Evolutionary conservation across 2,888 invertebrate species (phyloP).

Genomic region (Meganola albula): DNA sequence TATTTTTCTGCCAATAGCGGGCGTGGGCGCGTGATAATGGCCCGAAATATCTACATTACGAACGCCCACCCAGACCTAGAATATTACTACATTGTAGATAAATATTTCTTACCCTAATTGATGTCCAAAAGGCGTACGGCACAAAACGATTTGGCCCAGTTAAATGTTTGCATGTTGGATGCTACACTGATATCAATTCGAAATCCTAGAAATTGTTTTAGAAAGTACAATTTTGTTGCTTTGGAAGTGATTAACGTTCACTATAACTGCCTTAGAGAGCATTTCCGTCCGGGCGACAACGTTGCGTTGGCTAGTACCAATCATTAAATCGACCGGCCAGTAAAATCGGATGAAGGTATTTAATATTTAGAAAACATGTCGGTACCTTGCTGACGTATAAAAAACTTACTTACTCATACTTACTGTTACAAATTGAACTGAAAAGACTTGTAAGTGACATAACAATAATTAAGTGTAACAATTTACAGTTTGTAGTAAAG

Average conservation of each 20-base stretch:
- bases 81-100: slow-evolving; percentile 55
- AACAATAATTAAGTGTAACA: no score
- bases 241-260: slow-evolving; percentile 11
- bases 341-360: no score
- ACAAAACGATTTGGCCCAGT: slow-evolving; percentile 7
- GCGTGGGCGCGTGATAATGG: slow-evolving; percentile 67
- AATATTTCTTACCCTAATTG: slow-evolving; percentile 42
- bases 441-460: no score
- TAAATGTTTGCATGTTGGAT: slow-evolving; percentile 10
- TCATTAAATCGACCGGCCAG: no score
- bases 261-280: slow-evolving; percentile 5
- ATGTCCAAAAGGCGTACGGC: slow-evolving; percentile 14
- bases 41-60: slow-evolving; percentile 65
- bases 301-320: no score
- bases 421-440: no score
- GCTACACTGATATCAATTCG: slow-evolving; percentile 6
- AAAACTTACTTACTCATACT: no score
- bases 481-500: no score
- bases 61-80: slow-evolving; percentile 56
- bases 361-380: neutral
- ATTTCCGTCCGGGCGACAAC: slow-evolving; percentile 5
- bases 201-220: slow-evolving; percentile 18
- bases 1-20: slow-evolving; percentile 65
- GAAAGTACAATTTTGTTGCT: slow-evolving; percentile 20
- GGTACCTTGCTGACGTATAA: no score